Evolutionary conservation across 1,140 invertebrate species (phyloP).

Genomic region (Pachypeltis micranthus): DNA sequence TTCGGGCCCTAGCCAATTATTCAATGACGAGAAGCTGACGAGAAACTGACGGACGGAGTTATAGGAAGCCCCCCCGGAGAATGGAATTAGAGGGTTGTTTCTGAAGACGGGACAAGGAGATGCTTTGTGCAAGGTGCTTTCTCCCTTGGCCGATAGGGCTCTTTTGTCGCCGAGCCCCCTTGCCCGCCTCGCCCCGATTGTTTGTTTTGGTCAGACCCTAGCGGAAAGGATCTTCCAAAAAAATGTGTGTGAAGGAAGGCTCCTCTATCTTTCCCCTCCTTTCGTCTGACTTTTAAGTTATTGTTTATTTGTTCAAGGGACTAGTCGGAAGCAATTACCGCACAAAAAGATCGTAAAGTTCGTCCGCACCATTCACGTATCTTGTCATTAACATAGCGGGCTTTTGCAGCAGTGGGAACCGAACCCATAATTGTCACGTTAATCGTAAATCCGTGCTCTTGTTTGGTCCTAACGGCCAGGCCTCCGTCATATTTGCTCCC

Average conservation of each 20-base stretch:
- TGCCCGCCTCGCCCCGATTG: neutral
- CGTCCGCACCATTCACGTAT: too few species aligned
- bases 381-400: too few species aligned
- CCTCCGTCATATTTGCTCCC: too few species aligned
- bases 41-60: constrained; percentile 1
- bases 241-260: too few species aligned
- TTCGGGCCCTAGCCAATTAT: neutral
- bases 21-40: constrained; percentile 5
- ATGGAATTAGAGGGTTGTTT: constrained; percentile 7
- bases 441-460: too few species aligned
- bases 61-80: neutral
- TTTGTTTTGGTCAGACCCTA: constrained; percentile 3
- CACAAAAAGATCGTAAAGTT: neutral
- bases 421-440: too few species aligned
- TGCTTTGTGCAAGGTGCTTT: too few species aligned
- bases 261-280: too few species aligned
- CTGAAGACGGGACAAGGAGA: too few species aligned
- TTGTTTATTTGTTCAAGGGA: neutral
- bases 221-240: too few species aligned
- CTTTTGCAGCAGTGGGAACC: too few species aligned
- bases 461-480: too few species aligned
- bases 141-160: neutral
- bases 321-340: neutral
- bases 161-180: neutral
- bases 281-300: neutral